These are phyloP conservation scores for Geodia barretti DNA, from an alignment of 37 sponge, comb jelly and placozoan genomes.

Conservation along the genomic window DNA sequence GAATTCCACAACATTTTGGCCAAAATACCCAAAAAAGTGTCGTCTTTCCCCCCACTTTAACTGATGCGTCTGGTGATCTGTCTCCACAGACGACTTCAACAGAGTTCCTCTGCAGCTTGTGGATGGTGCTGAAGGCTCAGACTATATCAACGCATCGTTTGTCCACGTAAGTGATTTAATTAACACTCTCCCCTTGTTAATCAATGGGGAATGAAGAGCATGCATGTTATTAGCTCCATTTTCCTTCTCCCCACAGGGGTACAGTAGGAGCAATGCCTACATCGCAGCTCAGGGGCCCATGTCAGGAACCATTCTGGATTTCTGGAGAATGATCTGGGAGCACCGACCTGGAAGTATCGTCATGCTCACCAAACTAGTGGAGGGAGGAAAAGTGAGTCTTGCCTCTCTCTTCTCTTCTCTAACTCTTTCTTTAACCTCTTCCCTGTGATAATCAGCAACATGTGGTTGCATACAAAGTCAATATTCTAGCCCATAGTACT, in stretches of 20 bases:
- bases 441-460: no score
- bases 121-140: conserved; percentile 42
- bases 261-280: conserved; percentile 35
- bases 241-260: conserved; percentile 24
- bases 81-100: conserved; percentile 63
- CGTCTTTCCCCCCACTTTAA: background rate
- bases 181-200: no score
- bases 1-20: no score
- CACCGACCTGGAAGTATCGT: conserved; percentile 48
- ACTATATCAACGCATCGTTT: conserved; percentile 65
- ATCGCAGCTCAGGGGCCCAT: conserved; percentile 77
- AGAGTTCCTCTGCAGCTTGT: no score
- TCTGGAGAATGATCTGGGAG: conserved; percentile 85
- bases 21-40: background rate
- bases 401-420: no score
- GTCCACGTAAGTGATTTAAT: no score
- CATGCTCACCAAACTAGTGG: conserved; percentile 69
- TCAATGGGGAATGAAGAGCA: background rate
- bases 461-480: no score
- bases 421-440: no score
- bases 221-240: background rate
- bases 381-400: conserved; percentile 66
- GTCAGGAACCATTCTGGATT: conserved; percentile 61
- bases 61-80: background rate
- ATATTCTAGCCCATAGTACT: no score